Conservation (phyloP, 2,113 vertebrate species). For the Nycticorax nycticorax region DNA sequence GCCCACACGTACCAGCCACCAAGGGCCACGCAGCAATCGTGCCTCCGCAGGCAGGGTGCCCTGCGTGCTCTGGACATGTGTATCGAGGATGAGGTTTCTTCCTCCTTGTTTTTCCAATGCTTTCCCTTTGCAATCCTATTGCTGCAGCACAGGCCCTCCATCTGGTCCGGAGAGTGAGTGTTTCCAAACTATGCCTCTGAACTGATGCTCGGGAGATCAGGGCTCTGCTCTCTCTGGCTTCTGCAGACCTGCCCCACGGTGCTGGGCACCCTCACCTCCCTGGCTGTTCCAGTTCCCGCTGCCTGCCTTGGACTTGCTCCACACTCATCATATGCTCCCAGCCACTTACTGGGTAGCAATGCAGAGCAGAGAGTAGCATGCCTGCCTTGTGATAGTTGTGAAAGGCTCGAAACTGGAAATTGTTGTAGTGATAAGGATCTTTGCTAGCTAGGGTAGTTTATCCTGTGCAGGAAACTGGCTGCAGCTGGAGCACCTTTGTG, state of each 20-base stretch:
- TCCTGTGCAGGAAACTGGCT: neutral
- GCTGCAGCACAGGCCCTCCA: neutral
- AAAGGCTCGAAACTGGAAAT: neutral
- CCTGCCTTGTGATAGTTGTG: neutral
- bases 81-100: neutral
- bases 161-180: neutral
- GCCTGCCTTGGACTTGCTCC: neutral
- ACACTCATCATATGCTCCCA: neutral
- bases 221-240: neutral
- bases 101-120: neutral
- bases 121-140: neutral
- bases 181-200: neutral
- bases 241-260: neutral
- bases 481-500: neutral
- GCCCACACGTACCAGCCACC: rapidly evolving
- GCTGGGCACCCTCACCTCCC: neutral
- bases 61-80: rapidly evolving
- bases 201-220: neutral
- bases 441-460: neutral
- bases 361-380: neutral
- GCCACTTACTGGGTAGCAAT: neutral
- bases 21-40: neutral
- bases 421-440: neutral
- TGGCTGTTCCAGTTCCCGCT: neutral
- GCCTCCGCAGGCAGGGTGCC: neutral